Conservation (phyloP, 2,797 vertebrate species). For the Pantherophis alleghaniensis region DNA sequence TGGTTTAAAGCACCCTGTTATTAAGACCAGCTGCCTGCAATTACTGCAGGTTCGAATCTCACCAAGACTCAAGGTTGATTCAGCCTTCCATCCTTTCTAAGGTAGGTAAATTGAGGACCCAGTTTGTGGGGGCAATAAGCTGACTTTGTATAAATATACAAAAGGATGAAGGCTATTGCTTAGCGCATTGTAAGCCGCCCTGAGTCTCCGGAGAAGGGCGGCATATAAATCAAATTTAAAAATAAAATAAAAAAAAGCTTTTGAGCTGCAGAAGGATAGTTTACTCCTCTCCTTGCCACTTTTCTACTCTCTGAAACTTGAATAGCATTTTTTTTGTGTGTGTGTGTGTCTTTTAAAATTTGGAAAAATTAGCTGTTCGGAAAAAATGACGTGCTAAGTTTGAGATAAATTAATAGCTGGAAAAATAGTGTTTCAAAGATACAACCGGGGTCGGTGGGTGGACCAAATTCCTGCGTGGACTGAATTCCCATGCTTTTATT, state of each 20-base stretch:
- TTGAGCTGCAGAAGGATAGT: not conserved
- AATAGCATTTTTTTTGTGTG: not conserved
- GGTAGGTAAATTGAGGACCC: too few species aligned
- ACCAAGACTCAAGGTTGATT: too few species aligned
- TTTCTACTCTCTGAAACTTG: not conserved
- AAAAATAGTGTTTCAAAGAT: not conserved
- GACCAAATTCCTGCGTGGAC: conserved; percentile 54
- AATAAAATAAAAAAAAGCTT: not conserved
- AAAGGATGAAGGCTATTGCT: too few species aligned
- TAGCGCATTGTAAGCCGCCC: too few species aligned
- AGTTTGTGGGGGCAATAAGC: too few species aligned
- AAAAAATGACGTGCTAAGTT: not conserved
- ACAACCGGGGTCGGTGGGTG: conserved; percentile 46
- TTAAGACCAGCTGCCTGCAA: too few species aligned
- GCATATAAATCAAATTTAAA: not conserved
- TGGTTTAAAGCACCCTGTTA: too few species aligned
- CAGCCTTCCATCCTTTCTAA: too few species aligned
- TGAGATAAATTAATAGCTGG: not conserved
- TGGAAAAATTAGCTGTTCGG: not conserved
- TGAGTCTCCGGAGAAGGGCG: too few species aligned
- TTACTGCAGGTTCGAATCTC: too few species aligned
- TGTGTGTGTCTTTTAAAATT: not conserved
- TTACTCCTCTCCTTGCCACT: not conserved
- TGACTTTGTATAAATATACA: too few species aligned
- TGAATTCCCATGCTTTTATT: conserved; percentile 62